phyloP scores from a whole-genome alignment of 2,888 invertebrate genomes.

The Tetragonisca angustula region DNA sequence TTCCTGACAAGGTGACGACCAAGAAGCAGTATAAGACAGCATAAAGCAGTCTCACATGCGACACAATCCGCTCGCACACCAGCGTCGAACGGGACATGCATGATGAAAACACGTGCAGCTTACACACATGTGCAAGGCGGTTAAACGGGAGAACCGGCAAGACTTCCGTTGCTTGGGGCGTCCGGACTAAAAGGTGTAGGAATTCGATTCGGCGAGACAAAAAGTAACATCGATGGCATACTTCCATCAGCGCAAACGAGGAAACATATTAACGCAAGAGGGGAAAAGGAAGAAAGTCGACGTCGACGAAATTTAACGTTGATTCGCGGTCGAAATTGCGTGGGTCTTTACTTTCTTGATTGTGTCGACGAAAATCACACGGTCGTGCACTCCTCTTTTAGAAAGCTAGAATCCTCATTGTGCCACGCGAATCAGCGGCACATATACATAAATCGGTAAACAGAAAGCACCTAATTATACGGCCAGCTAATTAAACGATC shows the following conservation, averaged over 20 bases:
- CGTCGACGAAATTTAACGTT: conserved; percentile 26
- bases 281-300: conserved; percentile 15
- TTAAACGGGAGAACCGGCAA: conserved; percentile 58
- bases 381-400: conserved; percentile 10
- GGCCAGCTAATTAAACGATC: conserved; percentile 53
- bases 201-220: conserved; percentile 72
- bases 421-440: conserved; percentile 27
- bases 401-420: conserved; percentile 28
- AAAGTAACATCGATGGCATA: conserved; percentile 50
- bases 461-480: conserved; percentile 52
- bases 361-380: conserved; percentile 37
- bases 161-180: conserved; percentile 70
- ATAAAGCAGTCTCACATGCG: conserved; percentile 24
- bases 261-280: conserved; percentile 19
- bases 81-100: neutral
- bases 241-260: conserved; percentile 37
- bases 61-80: conserved; percentile 10
- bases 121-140: conserved; percentile 23
- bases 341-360: conserved; percentile 14
- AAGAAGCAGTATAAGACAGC: conserved; percentile 43
- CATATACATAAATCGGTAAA: conserved; percentile 24
- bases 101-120: conserved; percentile 47
- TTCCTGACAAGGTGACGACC: conserved; percentile 72
- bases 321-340: neutral
- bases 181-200: conserved; percentile 57